phyloP scores from a whole-genome alignment of 2,888 invertebrate species.

The Leptothorax acervorum region DNA sequence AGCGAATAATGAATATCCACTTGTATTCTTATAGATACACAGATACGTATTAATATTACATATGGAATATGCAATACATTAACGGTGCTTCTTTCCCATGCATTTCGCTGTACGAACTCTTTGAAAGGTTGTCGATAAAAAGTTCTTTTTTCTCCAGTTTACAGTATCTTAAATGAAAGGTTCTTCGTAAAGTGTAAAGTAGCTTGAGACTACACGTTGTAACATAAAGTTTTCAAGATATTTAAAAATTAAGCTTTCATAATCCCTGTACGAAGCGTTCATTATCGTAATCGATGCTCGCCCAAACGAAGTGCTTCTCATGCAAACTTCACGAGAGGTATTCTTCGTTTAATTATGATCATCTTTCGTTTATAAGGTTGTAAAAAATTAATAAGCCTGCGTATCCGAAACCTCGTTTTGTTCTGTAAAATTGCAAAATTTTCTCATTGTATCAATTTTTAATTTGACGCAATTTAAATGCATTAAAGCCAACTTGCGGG shows the following conservation, averaged over 20 bases:
- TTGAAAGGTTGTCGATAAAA: neutral
- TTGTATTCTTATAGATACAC: neutral
- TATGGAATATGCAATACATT: neutral
- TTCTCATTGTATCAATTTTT: neutral
- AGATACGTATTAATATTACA: neutral
- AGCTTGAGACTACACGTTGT: constrained; percentile 11
- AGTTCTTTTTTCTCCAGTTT: neutral
- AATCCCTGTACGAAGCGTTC: constrained; percentile 24
- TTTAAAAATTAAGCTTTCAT: constrained; percentile 31
- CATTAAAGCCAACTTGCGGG: neutral
- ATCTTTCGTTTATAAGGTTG: neutral
- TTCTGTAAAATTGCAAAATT: neutral
- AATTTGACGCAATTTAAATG: neutral
- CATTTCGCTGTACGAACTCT: constrained; percentile 12
- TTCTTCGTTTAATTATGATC: neutral
- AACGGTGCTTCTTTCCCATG: neutral
- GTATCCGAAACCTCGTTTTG: neutral
- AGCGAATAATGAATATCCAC: neutral
- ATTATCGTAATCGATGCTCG: constrained; percentile 23
- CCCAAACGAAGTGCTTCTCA: neutral
- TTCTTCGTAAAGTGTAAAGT: constrained; percentile 23
- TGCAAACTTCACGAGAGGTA: constrained; percentile 12
- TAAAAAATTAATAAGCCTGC: constrained; percentile 2
- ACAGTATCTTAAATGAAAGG: neutral
- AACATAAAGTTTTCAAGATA: constrained; percentile 17